A percentile compares a stretch with the other conserved stretches of the same genome.
Conservation (phyloP, 2,113 vertebrate genomes). For the Aplodontia rufa region DNA sequence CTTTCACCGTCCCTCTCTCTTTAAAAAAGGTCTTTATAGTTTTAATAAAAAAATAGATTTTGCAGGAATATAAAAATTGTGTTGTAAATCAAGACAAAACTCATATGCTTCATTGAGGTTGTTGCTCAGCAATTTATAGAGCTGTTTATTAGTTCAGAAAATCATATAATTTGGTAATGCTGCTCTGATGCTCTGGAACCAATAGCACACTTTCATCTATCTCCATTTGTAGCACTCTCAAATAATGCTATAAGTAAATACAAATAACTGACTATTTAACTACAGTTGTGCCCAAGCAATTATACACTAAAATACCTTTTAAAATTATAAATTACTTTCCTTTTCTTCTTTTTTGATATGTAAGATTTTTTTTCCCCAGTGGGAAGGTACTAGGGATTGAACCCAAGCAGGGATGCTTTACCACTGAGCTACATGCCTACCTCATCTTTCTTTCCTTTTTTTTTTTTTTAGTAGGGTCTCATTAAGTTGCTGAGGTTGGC, state of each 20-base stretch:
- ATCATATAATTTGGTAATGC: background rate
- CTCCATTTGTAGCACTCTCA: background rate
- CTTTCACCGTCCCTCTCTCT: too few relatives aligned
- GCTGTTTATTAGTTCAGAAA: constrained; percentile 1
- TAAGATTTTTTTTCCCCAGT: background rate
- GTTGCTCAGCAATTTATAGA: background rate
- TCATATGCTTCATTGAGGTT: background rate
- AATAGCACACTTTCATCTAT: background rate
- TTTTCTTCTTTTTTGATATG: constrained; percentile 49
- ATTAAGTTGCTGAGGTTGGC: too few relatives aligned
- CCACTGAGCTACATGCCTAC: too few relatives aligned
- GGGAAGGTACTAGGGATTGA: too few relatives aligned
- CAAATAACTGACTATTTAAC: background rate
- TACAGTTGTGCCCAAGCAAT: background rate
- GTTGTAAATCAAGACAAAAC: constrained; percentile 40
- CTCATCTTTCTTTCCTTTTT: too few relatives aligned
- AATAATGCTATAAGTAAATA: background rate
- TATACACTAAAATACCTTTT: background rate
- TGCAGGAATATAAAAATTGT: background rate
- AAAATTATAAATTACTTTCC: constrained; percentile 9
- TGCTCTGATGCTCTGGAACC: background rate
- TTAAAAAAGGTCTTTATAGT: too few relatives aligned
- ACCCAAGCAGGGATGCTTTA: too few relatives aligned
- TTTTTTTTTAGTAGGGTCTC: too few relatives aligned
- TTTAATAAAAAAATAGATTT: constrained; percentile 39